Conservation (phyloP, 2,113 vertebrate species). For the human (Homo sapiens) region GRCh38 chr4:52132501-52133000, state of each 20-base stretch:
- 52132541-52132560: neutral
- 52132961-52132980: neutral
- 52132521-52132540: neutral
- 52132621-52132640: neutral
- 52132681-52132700: neutral
- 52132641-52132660: neutral
- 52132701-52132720: neutral
- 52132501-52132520: neutral
- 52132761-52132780: neutral
- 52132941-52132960: neutral
- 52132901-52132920: neutral
- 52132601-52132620: neutral
- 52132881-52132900: neutral
- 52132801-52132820: neutral
- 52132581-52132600: neutral
- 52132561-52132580: neutral
- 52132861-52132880: no score
- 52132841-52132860: neutral
- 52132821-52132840: neutral
- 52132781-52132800: neutral
- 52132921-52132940: neutral
- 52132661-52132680: neutral
- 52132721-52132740: neutral
- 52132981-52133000: no score
- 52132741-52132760: neutral